Evolutionary conservation across 2,888 invertebrate species (phyloP).

Genomic region (Amphipoea oculea): DNA sequence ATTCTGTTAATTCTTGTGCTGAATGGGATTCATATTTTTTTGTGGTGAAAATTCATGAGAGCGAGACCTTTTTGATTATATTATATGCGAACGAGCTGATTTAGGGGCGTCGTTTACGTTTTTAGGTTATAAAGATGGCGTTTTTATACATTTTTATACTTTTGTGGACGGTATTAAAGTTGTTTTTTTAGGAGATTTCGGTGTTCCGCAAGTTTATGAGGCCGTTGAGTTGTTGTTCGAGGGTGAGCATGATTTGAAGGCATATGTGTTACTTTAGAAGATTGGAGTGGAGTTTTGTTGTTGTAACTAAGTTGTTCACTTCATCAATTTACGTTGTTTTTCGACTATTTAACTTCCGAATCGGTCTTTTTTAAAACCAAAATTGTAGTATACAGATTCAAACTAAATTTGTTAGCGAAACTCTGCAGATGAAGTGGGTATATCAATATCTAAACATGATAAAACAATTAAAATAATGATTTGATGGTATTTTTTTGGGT

Average conservation of each 20-base stretch:
- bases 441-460: background rate
- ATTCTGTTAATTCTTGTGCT: conserved; percentile 71
- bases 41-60: conserved; percentile 62
- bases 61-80: conserved; percentile 62
- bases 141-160: conserved; percentile 42
- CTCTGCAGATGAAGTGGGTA: background rate
- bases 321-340: background rate
- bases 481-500: no score
- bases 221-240: conserved; percentile 42
- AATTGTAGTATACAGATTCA: background rate
- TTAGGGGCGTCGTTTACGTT: conserved; percentile 53
- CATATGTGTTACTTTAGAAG: conserved; percentile 9
- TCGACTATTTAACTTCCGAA: background rate
- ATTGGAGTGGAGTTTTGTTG: background rate
- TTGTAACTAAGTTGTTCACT: background rate
- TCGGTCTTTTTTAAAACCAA: background rate
- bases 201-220: conserved; percentile 41
- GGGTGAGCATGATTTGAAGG: background rate
- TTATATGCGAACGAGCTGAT: conserved; percentile 65
- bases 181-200: conserved; percentile 53
- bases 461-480: no score
- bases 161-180: conserved; percentile 49
- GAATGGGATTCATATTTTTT: conserved; percentile 71
- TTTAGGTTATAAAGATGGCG: conserved; percentile 58
- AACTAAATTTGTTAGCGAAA: no score